Evolutionary conservation across 2,113 vertebrate genomes (phyloP).

Genomic region (Toxotes chatareus): DNA sequence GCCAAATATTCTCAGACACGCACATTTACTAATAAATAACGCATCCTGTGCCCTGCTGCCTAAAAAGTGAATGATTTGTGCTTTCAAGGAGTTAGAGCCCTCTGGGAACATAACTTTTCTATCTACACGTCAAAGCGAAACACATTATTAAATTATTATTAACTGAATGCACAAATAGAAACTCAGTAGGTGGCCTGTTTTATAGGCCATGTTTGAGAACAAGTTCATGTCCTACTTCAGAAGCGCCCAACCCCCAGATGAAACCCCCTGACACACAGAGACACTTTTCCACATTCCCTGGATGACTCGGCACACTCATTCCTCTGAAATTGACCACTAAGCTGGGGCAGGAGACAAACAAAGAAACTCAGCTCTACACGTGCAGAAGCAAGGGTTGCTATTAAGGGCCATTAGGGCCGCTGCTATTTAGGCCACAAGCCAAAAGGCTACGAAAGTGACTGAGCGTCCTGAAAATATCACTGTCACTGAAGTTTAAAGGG

Average conservation of each 20-base stretch:
- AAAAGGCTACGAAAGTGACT: conserved; percentile 55
- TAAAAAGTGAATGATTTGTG: conserved; percentile 1
- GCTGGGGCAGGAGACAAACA: conserved; percentile 74
- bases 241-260: conserved; percentile 20
- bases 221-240: conserved; percentile 75
- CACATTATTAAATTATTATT: conserved; percentile 22
- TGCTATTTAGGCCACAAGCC: conserved; percentile 61
- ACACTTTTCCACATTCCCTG: conserved; percentile 81
- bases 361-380: conserved; percentile 67
- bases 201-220: conserved; percentile 52
- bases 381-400: conserved; percentile 69
- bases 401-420: conserved; percentile 64
- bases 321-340: conserved; percentile 79
- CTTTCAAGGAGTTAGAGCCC: neutral
- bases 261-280: conserved; percentile 65
- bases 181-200: conserved; percentile 63
- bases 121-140: conserved; percentile 16
- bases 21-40: conserved; percentile 36
- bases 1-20: conserved; percentile 46
- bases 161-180: conserved; percentile 15
- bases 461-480: conserved; percentile 41
- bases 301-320: conserved; percentile 81
- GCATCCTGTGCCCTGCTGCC: conserved; percentile 2
- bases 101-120: conserved; percentile 14
- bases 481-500: conserved; percentile 9